phyloP scores from a whole-genome alignment of 2,797 vertebrate species.

The Novumbra hubbsi region DNA sequence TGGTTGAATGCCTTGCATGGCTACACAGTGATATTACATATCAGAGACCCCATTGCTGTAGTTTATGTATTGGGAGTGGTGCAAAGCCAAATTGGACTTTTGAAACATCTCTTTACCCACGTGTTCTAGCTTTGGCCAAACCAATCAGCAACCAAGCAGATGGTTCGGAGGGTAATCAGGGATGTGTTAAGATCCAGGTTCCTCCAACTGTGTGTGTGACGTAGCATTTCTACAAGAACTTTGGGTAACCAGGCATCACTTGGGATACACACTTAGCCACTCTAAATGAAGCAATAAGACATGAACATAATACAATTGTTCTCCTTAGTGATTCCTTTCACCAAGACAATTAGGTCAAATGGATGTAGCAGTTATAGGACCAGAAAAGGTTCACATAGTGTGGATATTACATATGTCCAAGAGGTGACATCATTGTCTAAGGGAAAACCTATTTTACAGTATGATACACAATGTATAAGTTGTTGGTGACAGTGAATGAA shows the following conservation, averaged over 20 bases:
- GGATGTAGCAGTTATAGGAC: conserved; percentile 33
- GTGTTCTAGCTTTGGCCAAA: no score
- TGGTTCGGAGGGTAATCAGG: no score
- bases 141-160: no score
- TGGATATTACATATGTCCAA: conserved; percentile 46
- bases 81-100: no score
- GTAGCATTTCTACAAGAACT: neutral
- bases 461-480: neutral
- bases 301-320: conserved; percentile 27
- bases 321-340: conserved; percentile 42
- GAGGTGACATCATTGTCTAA: neutral
- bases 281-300: conserved; percentile 33
- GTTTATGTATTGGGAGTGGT: no score
- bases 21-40: no score
- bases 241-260: neutral
- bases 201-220: no score
- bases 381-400: conserved; percentile 53
- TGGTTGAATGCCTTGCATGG: no score
- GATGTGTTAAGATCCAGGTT: no score
- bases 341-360: conserved; percentile 55
- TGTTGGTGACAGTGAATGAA: neutral
- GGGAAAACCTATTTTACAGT: neutral
- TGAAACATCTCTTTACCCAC: no score
- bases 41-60: no score
- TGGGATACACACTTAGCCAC: neutral